These are phyloP conservation scores for Mionectes olivaceus DNA, from an alignment of 2,797 vertebrate genomes.

Conservation along the genomic window DNA sequence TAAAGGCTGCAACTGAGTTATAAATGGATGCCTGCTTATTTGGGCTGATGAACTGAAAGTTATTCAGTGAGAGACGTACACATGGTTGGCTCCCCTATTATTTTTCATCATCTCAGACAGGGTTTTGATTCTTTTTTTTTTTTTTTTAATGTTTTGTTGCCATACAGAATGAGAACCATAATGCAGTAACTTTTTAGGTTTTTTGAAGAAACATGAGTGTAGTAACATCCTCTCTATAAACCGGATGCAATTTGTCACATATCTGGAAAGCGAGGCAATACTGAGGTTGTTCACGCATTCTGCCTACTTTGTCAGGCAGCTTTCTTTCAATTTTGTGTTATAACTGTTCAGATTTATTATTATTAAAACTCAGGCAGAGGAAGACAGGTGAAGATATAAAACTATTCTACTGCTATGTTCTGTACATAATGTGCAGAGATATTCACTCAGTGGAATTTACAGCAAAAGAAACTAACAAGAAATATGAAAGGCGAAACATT, in stretches of 20 bases:
- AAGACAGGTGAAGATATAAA: neutral
- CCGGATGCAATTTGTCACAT: neutral
- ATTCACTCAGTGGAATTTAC: neutral
- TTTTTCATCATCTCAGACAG: neutral
- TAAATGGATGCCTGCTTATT: neutral
- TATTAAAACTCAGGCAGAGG: neutral
- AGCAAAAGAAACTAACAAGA: slow-evolving; percentile 34
- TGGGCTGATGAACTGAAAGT: neutral
- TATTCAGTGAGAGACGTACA: neutral
- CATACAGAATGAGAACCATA: neutral
- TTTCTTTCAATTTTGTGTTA: neutral
- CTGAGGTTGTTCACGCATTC: neutral
- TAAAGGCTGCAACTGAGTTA: neutral
- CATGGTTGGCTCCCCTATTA: neutral
- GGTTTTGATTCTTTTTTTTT: neutral
- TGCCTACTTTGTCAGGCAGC: neutral
- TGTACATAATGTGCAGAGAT: neutral
- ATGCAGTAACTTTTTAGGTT: neutral
- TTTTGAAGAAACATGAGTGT: neutral
- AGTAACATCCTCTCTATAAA: neutral
- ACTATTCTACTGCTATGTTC: neutral
- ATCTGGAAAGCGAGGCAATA: neutral
- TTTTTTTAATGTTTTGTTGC: neutral
- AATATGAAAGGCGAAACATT: slow-evolving; percentile 6
- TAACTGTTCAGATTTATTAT: neutral